These are phyloP conservation scores for Caenorhabditis uteleia DNA, from an alignment of 2,888 invertebrate species.

Conservation along the genomic window DNA sequence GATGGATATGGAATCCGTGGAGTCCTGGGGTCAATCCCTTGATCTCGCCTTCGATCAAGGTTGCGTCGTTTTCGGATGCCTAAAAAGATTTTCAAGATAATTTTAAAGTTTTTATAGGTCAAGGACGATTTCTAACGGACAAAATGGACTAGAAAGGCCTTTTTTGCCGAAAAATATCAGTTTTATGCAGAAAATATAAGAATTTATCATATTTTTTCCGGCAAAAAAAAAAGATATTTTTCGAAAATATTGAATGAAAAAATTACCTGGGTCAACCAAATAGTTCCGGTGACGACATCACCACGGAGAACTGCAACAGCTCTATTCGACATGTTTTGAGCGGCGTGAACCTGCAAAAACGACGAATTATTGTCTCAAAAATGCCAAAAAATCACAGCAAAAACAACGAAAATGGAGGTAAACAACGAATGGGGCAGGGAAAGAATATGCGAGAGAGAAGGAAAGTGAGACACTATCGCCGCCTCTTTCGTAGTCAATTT, in stretches of 20 bases:
- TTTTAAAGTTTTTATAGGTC: too few species aligned
- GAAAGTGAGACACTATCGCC: conserved; percentile 1
- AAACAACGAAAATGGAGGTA: conserved; percentile 12
- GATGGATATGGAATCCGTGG: conserved; percentile 70
- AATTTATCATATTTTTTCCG: too few species aligned
- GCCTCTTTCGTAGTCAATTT: conserved; percentile 11
- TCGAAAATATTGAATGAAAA: background rate
- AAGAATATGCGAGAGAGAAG: conserved; percentile 8
- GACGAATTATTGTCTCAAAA: conserved; percentile 2
- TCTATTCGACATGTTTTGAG: conserved; percentile 53
- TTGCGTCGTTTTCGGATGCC: conserved; percentile 54
- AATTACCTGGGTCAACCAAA: conserved; percentile 61
- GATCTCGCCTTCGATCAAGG: conserved; percentile 63
- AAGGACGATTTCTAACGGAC: too few species aligned
- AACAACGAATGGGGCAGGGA: conserved; percentile 9
- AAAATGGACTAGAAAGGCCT: too few species aligned
- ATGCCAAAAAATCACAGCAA: conserved; percentile 1
- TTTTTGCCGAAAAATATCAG: too few species aligned
- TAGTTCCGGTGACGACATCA: conserved; percentile 56
- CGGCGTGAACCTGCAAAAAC: conserved; percentile 31
- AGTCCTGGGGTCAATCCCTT: conserved; percentile 64
- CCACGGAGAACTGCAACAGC: conserved; percentile 63
- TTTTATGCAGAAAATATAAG: too few species aligned
- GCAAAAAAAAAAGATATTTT: too few species aligned
- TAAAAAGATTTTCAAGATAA: too few species aligned